These are phyloP conservation scores for Chirona hameri DNA, from an alignment of 2,888 invertebrate species.

Conservation along the genomic window DNA sequence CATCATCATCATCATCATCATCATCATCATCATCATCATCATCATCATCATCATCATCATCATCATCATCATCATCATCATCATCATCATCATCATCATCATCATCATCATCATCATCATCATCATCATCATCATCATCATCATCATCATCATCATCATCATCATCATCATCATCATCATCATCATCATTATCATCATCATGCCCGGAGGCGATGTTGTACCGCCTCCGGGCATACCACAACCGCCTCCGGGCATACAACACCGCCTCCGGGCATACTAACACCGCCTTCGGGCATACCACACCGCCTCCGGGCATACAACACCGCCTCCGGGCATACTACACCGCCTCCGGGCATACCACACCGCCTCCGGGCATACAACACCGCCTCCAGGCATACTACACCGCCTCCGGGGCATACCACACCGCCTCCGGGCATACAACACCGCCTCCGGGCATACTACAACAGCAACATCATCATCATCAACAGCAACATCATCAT, in stretches of 20 bases:
- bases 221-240: too few species aligned
- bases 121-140: conserved; percentile 22
- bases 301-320: too few species aligned
- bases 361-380: too few species aligned
- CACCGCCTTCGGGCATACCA: too few species aligned
- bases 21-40: conserved; percentile 22
- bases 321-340: too few species aligned
- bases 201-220: neutral
- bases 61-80: conserved; percentile 22
- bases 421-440: too few species aligned
- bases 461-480: neutral
- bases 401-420: too few species aligned
- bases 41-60: conserved; percentile 22
- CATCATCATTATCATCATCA: neutral
- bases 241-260: too few species aligned
- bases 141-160: conserved; percentile 22
- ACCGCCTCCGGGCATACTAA: too few species aligned
- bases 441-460: too few species aligned
- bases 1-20: conserved; percentile 22
- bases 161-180: conserved; percentile 9
- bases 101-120: neutral
- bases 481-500: neutral
- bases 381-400: too few species aligned
- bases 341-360: too few species aligned
- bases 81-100: neutral